phyloP scores from a whole-genome alignment of 2,797 vertebrate genomes.

The Chromis chromis region DNA sequence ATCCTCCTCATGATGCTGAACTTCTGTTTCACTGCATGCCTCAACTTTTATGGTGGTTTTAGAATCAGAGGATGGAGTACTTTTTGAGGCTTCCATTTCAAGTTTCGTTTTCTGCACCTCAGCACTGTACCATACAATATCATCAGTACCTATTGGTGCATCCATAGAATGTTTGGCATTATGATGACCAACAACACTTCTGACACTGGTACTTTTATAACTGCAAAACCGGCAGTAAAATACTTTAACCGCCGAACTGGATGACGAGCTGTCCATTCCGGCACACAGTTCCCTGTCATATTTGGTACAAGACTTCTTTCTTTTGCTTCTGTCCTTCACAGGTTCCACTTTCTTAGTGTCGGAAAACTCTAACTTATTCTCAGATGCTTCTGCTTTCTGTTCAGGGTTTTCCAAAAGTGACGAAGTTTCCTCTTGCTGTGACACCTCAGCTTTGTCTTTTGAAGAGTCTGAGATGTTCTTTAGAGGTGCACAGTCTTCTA shows the following conservation, averaged over 20 bases:
- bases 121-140: slow-evolving; percentile 32
- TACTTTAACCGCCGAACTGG: neutral
- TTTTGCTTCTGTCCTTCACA: slow-evolving; percentile 79
- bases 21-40: neutral
- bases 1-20: neutral
- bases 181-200: slow-evolving; percentile 66
- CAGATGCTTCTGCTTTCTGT: neutral
- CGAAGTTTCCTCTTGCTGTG: neutral
- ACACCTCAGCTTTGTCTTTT: neutral
- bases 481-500: slow-evolving; percentile 3
- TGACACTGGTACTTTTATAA: slow-evolving; percentile 53
- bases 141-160: neutral
- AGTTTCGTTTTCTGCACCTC: slow-evolving; percentile 23
- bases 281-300: slow-evolving; percentile 64
- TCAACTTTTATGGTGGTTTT: neutral
- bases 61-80: neutral
- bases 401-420: neutral
- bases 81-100: slow-evolving; percentile 7
- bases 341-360: slow-evolving; percentile 64
- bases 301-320: slow-evolving; percentile 29
- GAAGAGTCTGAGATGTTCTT: neutral
- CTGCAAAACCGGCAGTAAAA: slow-evolving; percentile 69
- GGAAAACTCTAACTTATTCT: slow-evolving; percentile 63
- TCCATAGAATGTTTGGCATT: slow-evolving; percentile 50
- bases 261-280: neutral